phyloP scores from a whole-genome alignment of 2,888 invertebrate genomes.

The Calephelis perditalis region DNA sequence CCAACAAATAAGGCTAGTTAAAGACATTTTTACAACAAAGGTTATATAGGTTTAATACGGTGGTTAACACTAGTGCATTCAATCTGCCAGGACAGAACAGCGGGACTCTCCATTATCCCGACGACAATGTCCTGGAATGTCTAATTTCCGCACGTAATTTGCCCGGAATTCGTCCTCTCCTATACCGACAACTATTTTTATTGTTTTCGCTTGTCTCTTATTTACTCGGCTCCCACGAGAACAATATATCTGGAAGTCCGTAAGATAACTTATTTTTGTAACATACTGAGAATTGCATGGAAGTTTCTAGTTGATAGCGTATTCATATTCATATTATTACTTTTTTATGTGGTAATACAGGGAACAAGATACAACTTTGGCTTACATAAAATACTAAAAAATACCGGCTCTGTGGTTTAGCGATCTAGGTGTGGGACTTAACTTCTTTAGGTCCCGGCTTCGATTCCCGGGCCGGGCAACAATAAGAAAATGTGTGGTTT shows the following conservation, averaged over 20 bases:
- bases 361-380: too few species aligned
- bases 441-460: too few species aligned
- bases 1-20: too few species aligned
- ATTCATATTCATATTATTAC: too few species aligned
- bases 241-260: slow-evolving; percentile 65
- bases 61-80: slow-evolving; percentile 34
- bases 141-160: slow-evolving; percentile 77
- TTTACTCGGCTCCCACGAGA: slow-evolving; percentile 61
- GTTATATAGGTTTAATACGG: neutral
- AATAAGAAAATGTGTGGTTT: too few species aligned
- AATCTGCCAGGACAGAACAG: slow-evolving; percentile 39
- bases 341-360: too few species aligned
- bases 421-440: too few species aligned
- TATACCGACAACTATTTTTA: slow-evolving; percentile 72
- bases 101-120: slow-evolving; percentile 64
- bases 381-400: too few species aligned
- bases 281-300: slow-evolving; percentile 72
- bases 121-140: slow-evolving; percentile 70
- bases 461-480: too few species aligned
- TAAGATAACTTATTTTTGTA: slow-evolving; percentile 61
- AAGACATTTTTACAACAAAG: neutral
- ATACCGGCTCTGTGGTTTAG: too few species aligned
- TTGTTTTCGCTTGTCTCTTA: slow-evolving; percentile 72
- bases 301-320: slow-evolving; percentile 34
- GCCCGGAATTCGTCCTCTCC: slow-evolving; percentile 68